Conservation (phyloP, 2,797 vertebrate genomes). For the Rhodeus uyekii region DNA sequence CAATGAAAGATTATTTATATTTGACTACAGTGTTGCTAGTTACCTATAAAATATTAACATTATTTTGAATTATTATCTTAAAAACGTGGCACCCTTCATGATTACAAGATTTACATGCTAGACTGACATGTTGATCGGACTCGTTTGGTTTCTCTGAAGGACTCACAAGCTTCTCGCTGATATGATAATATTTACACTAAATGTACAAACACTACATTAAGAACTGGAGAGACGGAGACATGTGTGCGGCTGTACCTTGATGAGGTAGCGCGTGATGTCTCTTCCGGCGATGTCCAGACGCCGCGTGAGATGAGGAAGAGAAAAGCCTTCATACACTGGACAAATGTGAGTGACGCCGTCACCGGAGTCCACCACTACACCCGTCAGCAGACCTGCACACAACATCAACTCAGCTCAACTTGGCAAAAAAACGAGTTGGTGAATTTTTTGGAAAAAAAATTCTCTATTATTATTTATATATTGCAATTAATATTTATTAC, state of each 20-base stretch:
- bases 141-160: not conserved
- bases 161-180: not conserved
- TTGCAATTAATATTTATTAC: too few species aligned
- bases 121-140: not conserved
- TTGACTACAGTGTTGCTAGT: not conserved
- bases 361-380: conserved; percentile 89
- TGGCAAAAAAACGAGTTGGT: not conserved
- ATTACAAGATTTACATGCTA: not conserved
- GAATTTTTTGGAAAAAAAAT: not conserved
- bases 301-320: conserved; percentile 88
- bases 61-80: too few species aligned
- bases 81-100: too few species aligned
- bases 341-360: conserved; percentile 92
- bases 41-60: too few species aligned
- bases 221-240: not conserved
- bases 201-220: not conserved
- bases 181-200: not conserved
- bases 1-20: not conserved
- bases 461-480: not conserved
- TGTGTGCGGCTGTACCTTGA: conserved; percentile 78
- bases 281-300: conserved; percentile 89
- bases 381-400: conserved; percentile 81
- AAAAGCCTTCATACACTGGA: conserved; percentile 91
- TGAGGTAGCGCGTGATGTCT: conserved; percentile 91
- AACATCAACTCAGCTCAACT: not conserved